These are phyloP conservation scores for Anhinga anhinga DNA, from an alignment of 2,113 vertebrate genomes.

Conservation along the genomic window DNA sequence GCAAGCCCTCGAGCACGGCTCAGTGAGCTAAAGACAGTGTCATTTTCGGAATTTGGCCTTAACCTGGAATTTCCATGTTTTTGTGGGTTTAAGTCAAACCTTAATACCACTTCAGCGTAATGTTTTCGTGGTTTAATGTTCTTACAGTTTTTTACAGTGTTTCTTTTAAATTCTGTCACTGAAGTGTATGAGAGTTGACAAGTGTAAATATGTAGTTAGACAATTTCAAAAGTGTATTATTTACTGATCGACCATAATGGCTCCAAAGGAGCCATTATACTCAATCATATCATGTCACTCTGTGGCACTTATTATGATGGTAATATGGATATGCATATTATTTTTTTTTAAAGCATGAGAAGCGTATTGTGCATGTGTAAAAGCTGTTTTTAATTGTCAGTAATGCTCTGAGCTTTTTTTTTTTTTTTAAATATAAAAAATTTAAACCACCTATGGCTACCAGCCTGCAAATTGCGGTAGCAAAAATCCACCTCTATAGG, in stretches of 20 bases:
- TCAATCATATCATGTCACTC: slow-evolving; percentile 78
- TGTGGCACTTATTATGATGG: slow-evolving; percentile 70
- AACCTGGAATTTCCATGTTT: slow-evolving; percentile 19
- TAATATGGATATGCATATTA: slow-evolving; percentile 77
- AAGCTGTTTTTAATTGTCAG: slow-evolving; percentile 74
- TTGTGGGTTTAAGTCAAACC: slow-evolving; percentile 49
- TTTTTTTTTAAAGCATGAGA: slow-evolving; percentile 63
- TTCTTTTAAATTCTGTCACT: slow-evolving; percentile 77
- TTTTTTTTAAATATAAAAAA: slow-evolving; percentile 42
- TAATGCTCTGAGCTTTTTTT: slow-evolving; percentile 59
- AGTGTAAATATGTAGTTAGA: slow-evolving; percentile 80
- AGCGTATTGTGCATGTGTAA: slow-evolving; percentile 61
- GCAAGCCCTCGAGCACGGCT: neutral
- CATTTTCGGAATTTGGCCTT: neutral
- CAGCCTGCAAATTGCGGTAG: neutral
- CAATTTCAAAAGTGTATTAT: slow-evolving; percentile 79
- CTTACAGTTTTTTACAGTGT: slow-evolving; percentile 60
- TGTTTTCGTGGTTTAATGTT: slow-evolving; percentile 61
- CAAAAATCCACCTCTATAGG: neutral
- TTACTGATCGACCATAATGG: slow-evolving; percentile 79
- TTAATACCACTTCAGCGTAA: neutral
- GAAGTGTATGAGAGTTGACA: slow-evolving; percentile 73
- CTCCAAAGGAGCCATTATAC: slow-evolving; percentile 72
- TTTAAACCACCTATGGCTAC: slow-evolving; percentile 50
- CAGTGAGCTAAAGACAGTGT: neutral